These are phyloP conservation scores for Galerucella calmariensis DNA, from an alignment of 2,888 invertebrate species.

Conservation along the genomic window DNA sequence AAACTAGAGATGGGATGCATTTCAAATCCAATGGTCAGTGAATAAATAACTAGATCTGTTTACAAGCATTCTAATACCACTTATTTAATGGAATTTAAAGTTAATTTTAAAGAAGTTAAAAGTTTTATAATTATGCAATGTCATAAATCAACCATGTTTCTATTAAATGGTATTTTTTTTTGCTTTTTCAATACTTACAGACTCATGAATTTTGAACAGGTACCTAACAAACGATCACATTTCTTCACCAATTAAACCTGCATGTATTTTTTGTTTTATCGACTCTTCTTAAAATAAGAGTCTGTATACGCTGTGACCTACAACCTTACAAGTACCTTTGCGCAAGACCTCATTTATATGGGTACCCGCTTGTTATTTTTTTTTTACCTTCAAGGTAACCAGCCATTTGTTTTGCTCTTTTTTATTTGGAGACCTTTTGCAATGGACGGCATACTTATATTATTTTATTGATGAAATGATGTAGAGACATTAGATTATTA, in stretches of 20 bases:
- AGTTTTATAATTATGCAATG: too few species aligned
- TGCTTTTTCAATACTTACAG: too few species aligned
- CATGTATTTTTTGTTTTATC: neutral
- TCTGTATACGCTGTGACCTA: neutral
- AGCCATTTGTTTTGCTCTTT: neutral
- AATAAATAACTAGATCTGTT: too few species aligned
- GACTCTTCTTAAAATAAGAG: neutral
- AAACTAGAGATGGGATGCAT: too few species aligned
- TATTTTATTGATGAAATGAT: slow-evolving; percentile 4
- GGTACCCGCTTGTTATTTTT: neutral
- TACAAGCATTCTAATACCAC: too few species aligned
- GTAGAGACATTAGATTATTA: neutral
- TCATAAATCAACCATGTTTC: too few species aligned
- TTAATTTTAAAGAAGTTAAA: too few species aligned
- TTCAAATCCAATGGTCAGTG: too few species aligned
- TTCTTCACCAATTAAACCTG: neutral
- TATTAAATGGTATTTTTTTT: neutral
- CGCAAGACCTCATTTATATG: slow-evolving; percentile 1
- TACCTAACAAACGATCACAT: neutral
- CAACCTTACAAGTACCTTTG: neutral
- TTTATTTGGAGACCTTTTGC: neutral
- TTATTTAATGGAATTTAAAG: too few species aligned
- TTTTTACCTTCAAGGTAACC: neutral
- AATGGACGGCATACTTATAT: neutral
- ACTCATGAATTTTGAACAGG: too few species aligned